Conservation (phyloP, 2,113 vertebrate species). For the Bos taurus region DNA sequence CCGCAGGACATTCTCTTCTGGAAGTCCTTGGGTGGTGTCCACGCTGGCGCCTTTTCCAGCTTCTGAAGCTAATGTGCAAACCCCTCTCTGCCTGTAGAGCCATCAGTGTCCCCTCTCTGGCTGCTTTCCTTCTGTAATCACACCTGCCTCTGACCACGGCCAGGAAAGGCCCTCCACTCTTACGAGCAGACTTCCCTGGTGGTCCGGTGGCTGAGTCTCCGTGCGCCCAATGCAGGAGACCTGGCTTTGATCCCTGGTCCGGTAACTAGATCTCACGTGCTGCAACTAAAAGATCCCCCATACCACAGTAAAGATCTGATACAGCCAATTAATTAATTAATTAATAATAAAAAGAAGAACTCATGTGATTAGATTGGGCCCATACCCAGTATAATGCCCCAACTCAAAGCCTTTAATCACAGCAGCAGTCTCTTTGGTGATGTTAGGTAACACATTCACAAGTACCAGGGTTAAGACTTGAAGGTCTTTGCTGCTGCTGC, state of each 20-base stretch:
- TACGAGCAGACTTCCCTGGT: neutral
- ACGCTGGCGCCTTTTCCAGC: neutral
- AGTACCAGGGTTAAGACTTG: neutral
- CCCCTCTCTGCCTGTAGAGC: neutral
- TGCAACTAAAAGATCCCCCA: neutral
- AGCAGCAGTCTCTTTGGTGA: neutral
- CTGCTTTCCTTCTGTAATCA: neutral
- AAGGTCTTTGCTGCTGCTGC: neutral
- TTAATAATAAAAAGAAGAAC: neutral
- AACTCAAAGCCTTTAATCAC: neutral
- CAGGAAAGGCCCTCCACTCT: neutral
- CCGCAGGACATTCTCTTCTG: neutral
- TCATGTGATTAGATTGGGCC: neutral
- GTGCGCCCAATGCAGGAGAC: neutral
- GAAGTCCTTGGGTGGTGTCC: accelerated
- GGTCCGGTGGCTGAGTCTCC: neutral
- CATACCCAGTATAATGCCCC: neutral
- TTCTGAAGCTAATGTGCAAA: neutral
- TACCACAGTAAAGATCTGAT: neutral
- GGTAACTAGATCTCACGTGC: neutral
- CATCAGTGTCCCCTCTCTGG: accelerated
- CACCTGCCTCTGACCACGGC: neutral
- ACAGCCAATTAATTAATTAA: neutral
- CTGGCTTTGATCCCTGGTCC: neutral
- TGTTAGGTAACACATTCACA: neutral